Evolutionary conservation across 2,113 vertebrate species (phyloP), one percentile per base, ranked within the genome.

Genomic region (Camelus dromedarius): DNA sequence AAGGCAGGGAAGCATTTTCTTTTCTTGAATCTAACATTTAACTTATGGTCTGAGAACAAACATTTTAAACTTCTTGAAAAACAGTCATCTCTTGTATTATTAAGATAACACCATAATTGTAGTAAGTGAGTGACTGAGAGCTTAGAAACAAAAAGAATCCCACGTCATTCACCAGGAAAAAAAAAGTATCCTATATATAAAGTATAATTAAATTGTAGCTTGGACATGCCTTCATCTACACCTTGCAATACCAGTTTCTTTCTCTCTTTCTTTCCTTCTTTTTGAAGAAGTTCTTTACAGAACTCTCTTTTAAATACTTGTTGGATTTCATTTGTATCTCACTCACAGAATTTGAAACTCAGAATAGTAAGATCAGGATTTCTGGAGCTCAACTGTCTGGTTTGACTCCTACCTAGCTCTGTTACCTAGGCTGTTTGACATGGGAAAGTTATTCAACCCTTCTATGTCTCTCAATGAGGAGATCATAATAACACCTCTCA

Each of bases 201-300:
- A 95, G 89, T 84, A 81, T 97, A 98, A 98, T 96, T 98, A 97
- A 96, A 89, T 24, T 50, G n/a, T 88, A 96, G 92, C 67, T 94
- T 96, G 84, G 30, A 84, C 83, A 93, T 42, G 96, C 62, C 88
- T 96, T 96, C 69, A 86, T 92, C 70, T 85, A 8, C 46, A 97
- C 66, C 91, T 96, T 94, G 89, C 56, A 87, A 97, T 95, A 96
- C 89, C 96, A 98, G 95, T 96, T 96, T 97, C 58, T 93, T 83
- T 93, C 64, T 88, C 26, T 70, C 42, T 76, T 48, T 88, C 30
- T 86, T 67, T 86, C 32, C 22, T 87, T 72, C 28, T 79, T 82
- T 67, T 89, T 92, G 83, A 82, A 91, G 54, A 82, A 42, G 16
- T 94, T 88, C 46, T 95, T 93, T 81, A 90, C 30, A 92, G 58